These are phyloP conservation scores for Odontesthes bonariensis DNA, from an alignment of 2,113 vertebrate genomes.

Conservation along the genomic window DNA sequence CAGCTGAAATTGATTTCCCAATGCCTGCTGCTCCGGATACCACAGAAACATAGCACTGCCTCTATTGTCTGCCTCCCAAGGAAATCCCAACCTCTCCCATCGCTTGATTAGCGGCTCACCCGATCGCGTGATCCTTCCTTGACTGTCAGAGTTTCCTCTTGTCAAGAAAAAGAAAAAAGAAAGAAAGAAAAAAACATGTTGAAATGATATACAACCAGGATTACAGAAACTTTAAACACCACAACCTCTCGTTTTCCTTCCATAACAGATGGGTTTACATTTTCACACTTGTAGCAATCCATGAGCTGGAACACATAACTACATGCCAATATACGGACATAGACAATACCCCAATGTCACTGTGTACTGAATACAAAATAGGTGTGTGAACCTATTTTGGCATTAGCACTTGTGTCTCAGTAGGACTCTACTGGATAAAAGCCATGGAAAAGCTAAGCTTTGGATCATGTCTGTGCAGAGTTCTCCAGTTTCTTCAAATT, in stretches of 20 bases:
- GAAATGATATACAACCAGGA: slow-evolving; percentile 16
- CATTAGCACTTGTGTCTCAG: slow-evolving; percentile 1
- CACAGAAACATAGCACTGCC: slow-evolving; percentile 50
- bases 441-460: slow-evolving; percentile 36
- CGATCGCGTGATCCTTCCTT: slow-evolving; percentile 45
- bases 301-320: background rate
- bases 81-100: slow-evolving; percentile 59
- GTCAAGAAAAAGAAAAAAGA: slow-evolving; percentile 37
- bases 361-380: slow-evolving; percentile 30
- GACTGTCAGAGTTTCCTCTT: slow-evolving; percentile 35
- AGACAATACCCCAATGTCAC: slow-evolving; percentile 7
- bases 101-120: slow-evolving; percentile 62
- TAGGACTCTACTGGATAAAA: slow-evolving; percentile 27
- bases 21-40: slow-evolving; percentile 58
- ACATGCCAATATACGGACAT: background rate
- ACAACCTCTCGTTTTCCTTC: background rate
- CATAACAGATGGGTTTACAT: slow-evolving; percentile 5
- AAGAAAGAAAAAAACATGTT: background rate
- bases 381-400: slow-evolving; percentile 23
- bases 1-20: slow-evolving; percentile 66
- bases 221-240: slow-evolving; percentile 37
- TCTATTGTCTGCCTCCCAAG: slow-evolving; percentile 56
- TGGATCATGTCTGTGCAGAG: slow-evolving; percentile 25
- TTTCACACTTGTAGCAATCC: slow-evolving; percentile 3
- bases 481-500: slow-evolving; percentile 31